Percentiles rank a stretch among this genome's conserved stretches.
These are phyloP conservation scores for Aradophagus sp. DNA, from an alignment of 1,140 invertebrate species.

Conservation along the genomic window DNA sequence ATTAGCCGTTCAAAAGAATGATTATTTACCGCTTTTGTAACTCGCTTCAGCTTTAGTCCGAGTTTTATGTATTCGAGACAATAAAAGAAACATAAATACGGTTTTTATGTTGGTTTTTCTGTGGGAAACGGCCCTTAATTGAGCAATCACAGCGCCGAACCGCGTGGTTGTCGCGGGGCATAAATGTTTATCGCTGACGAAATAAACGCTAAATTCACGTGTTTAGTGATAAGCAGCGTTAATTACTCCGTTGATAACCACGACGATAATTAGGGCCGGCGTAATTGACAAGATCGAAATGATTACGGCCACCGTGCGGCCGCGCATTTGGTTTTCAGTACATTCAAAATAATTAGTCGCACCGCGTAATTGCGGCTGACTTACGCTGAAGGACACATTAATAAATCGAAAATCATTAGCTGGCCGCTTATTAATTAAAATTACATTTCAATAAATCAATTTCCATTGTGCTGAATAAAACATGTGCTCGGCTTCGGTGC, in stretches of 20 bases:
- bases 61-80: no score
- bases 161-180: conserved; percentile 3
- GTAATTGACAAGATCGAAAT: conserved; percentile 27
- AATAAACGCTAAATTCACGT: conserved; percentile 16
- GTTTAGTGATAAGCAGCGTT: conserved; percentile 14
- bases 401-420: conserved; percentile 34
- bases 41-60: no score
- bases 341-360: conserved; percentile 36
- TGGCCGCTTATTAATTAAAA: no score
- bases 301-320: conserved; percentile 11
- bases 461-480: no score
- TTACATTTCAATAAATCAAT: no score
- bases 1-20: no score
- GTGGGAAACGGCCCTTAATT: no score
- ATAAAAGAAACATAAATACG: no score
- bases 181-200: conserved; percentile 17
- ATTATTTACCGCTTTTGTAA: no score
- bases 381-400: conserved; percentile 19
- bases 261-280: conserved; percentile 13
- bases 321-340: conserved; percentile 17
- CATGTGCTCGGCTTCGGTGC: no score
- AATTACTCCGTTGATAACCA: conserved; percentile 24
- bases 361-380: conserved; percentile 15
- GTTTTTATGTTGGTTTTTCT: no score
- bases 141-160: no score